Base-by-base conservation (phyloP, 1,140 invertebrate genomes). In the Bombus cullumanus region DNA sequence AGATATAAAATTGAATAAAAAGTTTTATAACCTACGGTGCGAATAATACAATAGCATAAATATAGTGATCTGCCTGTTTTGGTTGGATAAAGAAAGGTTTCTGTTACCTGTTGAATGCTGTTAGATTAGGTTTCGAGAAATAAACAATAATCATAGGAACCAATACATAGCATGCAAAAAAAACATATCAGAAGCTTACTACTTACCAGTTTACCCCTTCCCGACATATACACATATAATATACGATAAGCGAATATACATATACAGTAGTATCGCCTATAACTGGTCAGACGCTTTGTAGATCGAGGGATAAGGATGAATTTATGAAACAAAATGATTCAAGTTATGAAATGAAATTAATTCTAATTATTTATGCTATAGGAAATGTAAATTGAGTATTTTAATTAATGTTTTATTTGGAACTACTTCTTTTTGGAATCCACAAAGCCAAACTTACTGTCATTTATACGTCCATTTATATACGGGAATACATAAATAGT, bases 81-180 rank as follows among this genome's bases (percentile, higher is more conserved):
- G 3, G 5, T 25, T 25, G 18, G 15, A 6, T 18, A 53, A 18
- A 18, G 43, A n/a, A 77, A 75, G 34, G 25, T 53, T 5, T 28
- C 43, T 43, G 39, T 53, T 59, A 75, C 5, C 22, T 47, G n/a
- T 68, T 78, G 13, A 47, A 53, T n/a, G 31, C 1, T 25, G 68
- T 41, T 78, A 43, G 12, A 64, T 41, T 69, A 43, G 15, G 18
- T 78, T 59, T 41, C 5, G 28, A 47, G 41, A 3, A 18, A 41
- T n/a, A 37, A 79, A 8, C 5, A 12, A 66, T 22, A 69, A 57
- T 47, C 8, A 59, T 22, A 83, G 81, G 62, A 66, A 78, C 66
- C 62, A 78, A 28, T 87, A 78, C 68, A 82, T 18, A 31, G 28
- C 88, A 90, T 89, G 85, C 81, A 80, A 74, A 88, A 86, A 73